Conservation (phyloP, 2,888 invertebrate genomes). For the Stegophylla sp. region DNA sequence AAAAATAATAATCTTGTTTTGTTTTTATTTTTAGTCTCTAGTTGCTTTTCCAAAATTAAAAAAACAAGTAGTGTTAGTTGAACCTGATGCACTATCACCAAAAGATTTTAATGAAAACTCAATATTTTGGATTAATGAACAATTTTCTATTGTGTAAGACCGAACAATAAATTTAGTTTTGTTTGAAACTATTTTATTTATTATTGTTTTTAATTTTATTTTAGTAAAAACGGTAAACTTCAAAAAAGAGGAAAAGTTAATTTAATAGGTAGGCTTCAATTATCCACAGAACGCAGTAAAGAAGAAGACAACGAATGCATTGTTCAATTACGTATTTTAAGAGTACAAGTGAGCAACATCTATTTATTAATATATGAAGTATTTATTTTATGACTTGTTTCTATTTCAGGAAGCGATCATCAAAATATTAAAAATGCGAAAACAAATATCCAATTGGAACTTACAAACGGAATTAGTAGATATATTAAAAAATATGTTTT, state of each 20-base stretch:
- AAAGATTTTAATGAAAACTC: constrained; percentile 95
- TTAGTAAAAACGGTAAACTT: constrained; percentile 89
- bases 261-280: constrained; percentile 91
- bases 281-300: constrained; percentile 93
- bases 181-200: no score
- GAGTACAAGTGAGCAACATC: constrained; percentile 71
- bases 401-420: constrained; percentile 96
- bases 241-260: constrained; percentile 96
- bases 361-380: constrained; percentile 1
- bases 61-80: constrained; percentile 84
- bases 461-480: constrained; percentile 97
- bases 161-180: background rate
- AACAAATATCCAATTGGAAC: constrained; percentile 90
- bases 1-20: constrained; percentile 20
- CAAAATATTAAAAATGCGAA: constrained; percentile 98
- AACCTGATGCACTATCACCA: constrained; percentile 81
- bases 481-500: constrained; percentile 98
- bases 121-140: constrained; percentile 95
- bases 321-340: constrained; percentile 90
- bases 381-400: no score
- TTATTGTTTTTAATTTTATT: constrained; percentile 49
- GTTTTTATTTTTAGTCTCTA: constrained; percentile 72
- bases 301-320: constrained; percentile 99
- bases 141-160: constrained; percentile 80
- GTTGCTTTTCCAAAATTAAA: constrained; percentile 96